Evolutionary conservation across 2,113 vertebrate genomes (phyloP).

Genomic region (Steatornis caripensis): DNA sequence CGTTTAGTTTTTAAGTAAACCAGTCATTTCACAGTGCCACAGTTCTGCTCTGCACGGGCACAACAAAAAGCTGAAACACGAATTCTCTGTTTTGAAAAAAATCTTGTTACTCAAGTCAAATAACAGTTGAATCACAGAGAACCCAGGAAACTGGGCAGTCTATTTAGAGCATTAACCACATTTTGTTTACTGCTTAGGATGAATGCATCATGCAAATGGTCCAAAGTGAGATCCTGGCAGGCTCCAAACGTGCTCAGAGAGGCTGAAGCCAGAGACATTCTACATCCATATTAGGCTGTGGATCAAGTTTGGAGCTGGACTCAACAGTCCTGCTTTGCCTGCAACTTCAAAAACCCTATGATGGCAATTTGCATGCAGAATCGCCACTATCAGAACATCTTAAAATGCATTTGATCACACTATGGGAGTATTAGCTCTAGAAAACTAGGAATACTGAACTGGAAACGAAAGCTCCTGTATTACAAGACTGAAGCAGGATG

Average conservation of each 20-base stretch:
- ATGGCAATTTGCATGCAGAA: neutral
- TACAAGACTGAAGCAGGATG: neutral
- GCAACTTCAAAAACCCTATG: neutral
- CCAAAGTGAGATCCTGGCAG: conserved; percentile 69
- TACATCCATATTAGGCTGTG: conserved; percentile 78
- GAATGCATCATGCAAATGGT: conserved; percentile 55
- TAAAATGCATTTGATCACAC: neutral
- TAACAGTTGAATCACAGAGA: neutral
- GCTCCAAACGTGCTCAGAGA: neutral
- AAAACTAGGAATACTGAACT: neutral
- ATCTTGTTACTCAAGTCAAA: neutral
- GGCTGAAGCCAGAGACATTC: conserved; percentile 66
- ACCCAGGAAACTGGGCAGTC: conserved; percentile 23
- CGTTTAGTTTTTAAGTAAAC: neutral
- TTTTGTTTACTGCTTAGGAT: conserved; percentile 69
- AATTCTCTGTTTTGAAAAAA: conserved; percentile 9
- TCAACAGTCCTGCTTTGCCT: conserved; percentile 25
- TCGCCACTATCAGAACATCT: neutral
- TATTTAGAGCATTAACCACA: conserved; percentile 60
- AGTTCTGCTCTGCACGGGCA: neutral
- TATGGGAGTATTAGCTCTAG: neutral
- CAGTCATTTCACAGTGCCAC: neutral
- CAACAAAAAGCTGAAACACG: neutral
- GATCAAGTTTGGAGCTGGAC: conserved; percentile 46
- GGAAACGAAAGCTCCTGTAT: neutral